phyloP scores from a whole-genome alignment of 1,140 invertebrate genomes.

The Hermetia illucens region DNA sequence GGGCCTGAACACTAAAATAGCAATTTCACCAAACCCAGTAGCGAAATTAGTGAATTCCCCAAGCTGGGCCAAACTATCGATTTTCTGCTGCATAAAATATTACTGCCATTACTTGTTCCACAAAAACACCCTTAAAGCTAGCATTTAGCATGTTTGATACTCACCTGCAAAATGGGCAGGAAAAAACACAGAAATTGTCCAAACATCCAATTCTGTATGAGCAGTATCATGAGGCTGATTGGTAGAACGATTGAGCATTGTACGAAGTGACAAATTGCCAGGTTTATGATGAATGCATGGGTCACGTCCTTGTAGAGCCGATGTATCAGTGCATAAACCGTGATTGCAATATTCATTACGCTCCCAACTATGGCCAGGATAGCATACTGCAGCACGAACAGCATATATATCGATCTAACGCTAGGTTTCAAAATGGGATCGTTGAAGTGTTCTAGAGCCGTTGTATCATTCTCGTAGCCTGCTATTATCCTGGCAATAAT shows the following conservation, averaged over 20 bases:
- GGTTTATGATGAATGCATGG: slow-evolving; percentile 49
- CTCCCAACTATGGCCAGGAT: slow-evolving; percentile 40
- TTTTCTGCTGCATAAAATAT: too few relatives aligned
- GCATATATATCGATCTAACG: slow-evolving; percentile 39
- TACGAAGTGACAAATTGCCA: slow-evolving; percentile 49
- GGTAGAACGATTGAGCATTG: slow-evolving; percentile 53
- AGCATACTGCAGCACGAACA: slow-evolving; percentile 49
- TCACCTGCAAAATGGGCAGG: slow-evolving; percentile 57
- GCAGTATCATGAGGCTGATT: slow-evolving; percentile 47
- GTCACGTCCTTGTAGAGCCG: slow-evolving; percentile 47
- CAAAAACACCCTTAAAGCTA: too few relatives aligned
- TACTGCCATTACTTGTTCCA: too few relatives aligned
- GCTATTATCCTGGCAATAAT: slow-evolving; percentile 19
- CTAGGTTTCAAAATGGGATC: slow-evolving; percentile 26
- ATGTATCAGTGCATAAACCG: slow-evolving; percentile 42
- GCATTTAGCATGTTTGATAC: too few relatives aligned
- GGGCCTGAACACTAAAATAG: too few relatives aligned
- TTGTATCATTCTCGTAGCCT: slow-evolving; percentile 18
- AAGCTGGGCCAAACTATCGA: too few relatives aligned
- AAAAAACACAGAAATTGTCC: slow-evolving; percentile 61
- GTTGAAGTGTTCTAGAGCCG: background rate
- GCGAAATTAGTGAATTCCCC: too few relatives aligned
- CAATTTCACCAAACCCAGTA: too few relatives aligned
- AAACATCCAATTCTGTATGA: slow-evolving; percentile 60
- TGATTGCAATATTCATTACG: slow-evolving; percentile 40